Conservation (phyloP, 2,113 vertebrate species). For the Pogonocichla stellata region DNA sequence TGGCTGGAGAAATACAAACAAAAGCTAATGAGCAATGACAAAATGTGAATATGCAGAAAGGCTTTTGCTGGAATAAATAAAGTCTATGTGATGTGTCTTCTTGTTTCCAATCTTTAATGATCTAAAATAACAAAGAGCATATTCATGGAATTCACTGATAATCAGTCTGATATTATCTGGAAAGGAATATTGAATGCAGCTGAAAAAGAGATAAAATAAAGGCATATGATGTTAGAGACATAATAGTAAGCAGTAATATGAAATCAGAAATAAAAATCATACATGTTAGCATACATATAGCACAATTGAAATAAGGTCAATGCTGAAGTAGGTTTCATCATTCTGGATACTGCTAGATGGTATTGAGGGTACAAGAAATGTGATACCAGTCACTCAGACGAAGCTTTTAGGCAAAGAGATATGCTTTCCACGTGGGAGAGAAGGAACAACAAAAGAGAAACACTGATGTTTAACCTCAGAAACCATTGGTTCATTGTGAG, state of each 20-base stretch:
- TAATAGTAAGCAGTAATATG: neutral
- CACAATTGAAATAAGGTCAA: neutral
- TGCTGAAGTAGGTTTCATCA: neutral
- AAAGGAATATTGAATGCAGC: neutral
- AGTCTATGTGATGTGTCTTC: neutral
- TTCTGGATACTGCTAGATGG: neutral
- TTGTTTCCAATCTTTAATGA: neutral
- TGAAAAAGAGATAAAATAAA: neutral
- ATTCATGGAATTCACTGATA: neutral
- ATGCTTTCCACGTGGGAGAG: neutral
- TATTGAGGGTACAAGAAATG: neutral
- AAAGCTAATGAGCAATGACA: neutral
- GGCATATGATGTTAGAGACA: neutral
- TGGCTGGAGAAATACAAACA: neutral
- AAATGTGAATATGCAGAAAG: slow-evolving; percentile 1
- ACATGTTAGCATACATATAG: neutral
- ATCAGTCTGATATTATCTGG: neutral
- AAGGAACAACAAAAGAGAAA: neutral
- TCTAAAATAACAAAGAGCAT: neutral
- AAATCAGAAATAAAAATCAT: neutral
- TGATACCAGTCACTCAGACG: neutral
- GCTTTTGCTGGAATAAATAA: neutral
- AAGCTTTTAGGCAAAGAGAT: neutral
- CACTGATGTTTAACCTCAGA: neutral
- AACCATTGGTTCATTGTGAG: neutral